Evolutionary conservation across 2,888 invertebrate genomes (phyloP).

Genomic region (Liopterus haemorrhoidalis): DNA sequence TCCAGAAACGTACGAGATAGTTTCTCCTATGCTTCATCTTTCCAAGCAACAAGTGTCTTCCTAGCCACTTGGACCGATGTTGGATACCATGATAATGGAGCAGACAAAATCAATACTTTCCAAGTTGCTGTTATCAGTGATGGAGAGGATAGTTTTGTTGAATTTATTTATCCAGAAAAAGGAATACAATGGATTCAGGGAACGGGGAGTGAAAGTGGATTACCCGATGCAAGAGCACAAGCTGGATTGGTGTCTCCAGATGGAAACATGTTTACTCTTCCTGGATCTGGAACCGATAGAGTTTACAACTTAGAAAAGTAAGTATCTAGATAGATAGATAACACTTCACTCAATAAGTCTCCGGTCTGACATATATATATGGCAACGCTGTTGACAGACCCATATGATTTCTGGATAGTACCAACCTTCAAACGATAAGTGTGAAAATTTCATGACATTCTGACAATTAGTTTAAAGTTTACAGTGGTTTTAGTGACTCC

Average conservation of each 20-base stretch:
- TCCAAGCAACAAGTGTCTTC: slow-evolving; percentile 71
- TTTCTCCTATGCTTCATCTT: slow-evolving; percentile 66
- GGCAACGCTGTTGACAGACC: no score
- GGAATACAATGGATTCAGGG: slow-evolving; percentile 91
- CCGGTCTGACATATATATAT: no score
- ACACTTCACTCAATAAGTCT: no score
- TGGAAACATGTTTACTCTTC: slow-evolving; percentile 66
- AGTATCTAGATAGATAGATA: slow-evolving; percentile 30
- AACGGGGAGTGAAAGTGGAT: slow-evolving; percentile 63
- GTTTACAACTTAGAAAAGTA: slow-evolving; percentile 74
- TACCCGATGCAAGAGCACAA: slow-evolving; percentile 88
- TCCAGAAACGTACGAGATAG: slow-evolving; percentile 65
- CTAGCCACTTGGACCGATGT: slow-evolving; percentile 89
- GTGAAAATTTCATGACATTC: no score
- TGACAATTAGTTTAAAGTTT: no score
- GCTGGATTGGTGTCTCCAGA: slow-evolving; percentile 86
- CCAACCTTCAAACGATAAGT: no score
- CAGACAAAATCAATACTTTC: slow-evolving; percentile 77
- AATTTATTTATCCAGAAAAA: slow-evolving; percentile 79
- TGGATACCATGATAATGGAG: slow-evolving; percentile 63
- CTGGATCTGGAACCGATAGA: slow-evolving; percentile 89
- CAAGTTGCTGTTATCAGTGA: slow-evolving; percentile 73
- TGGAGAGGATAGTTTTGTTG: slow-evolving; percentile 74
- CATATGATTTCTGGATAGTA: no score
- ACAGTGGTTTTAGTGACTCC: no score